Conservation (phyloP, 2,113 vertebrate species). For the Mustela lutreola region DNA sequence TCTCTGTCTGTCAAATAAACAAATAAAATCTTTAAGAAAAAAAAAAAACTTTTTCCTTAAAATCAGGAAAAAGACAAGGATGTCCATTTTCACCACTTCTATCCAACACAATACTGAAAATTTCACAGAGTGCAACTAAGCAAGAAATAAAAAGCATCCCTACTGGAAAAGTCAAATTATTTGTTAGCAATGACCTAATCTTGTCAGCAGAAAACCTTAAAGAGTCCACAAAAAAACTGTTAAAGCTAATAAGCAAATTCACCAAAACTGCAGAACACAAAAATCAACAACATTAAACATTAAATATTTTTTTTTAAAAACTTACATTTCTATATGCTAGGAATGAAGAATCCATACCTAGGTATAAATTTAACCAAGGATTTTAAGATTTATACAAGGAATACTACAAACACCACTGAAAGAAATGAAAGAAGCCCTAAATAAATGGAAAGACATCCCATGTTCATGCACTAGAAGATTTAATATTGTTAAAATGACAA, state of each 20-base stretch:
- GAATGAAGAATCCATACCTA: background rate
- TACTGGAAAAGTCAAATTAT: background rate
- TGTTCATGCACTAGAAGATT: background rate
- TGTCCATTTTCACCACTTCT: background rate
- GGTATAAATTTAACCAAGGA: background rate
- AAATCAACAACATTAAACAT: background rate
- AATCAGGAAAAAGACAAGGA: background rate
- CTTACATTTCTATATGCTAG: background rate
- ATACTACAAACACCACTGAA: background rate
- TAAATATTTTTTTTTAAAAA: background rate
- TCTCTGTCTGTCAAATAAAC: too few relatives aligned
- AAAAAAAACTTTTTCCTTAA: background rate
- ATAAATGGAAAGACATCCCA: background rate
- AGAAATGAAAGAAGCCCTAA: background rate
- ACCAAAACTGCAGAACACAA: background rate
- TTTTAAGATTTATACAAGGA: background rate
- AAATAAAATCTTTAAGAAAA: too few relatives aligned
- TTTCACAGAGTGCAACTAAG: background rate
- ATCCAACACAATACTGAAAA: background rate
- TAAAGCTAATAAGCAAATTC: background rate
- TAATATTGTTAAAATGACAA: background rate
- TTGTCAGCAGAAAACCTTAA: background rate
- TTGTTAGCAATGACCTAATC: background rate
- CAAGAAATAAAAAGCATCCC: background rate
- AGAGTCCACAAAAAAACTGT: background rate